Conservation (phyloP, 2,888 invertebrate species). For the Acanthoscelides obtectus region DNA sequence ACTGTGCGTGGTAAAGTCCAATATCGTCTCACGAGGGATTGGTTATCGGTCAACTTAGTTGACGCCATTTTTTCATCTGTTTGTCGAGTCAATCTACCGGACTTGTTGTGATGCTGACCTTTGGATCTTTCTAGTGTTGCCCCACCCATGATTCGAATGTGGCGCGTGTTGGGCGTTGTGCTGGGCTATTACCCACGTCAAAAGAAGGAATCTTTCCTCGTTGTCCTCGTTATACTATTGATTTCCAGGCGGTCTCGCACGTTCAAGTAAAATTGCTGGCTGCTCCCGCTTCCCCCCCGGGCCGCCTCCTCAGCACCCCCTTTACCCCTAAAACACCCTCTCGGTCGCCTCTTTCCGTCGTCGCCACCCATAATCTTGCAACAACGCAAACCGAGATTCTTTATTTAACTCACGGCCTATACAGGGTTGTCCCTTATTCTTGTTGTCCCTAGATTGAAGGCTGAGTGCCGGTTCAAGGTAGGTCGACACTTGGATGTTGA, state of each 20-base stretch:
- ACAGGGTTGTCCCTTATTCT: too few relatives aligned
- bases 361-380: conserved; percentile 24
- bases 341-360: not conserved
- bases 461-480: too few relatives aligned
- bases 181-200: conserved; percentile 21
- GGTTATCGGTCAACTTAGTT: too few relatives aligned
- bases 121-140: too few relatives aligned
- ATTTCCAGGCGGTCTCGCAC: conserved; percentile 33
- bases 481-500: too few relatives aligned
- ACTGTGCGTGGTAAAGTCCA: too few relatives aligned
- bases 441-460: too few relatives aligned
- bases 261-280: conserved; percentile 28
- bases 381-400: conserved; percentile 28
- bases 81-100: too few relatives aligned
- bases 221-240: conserved; percentile 33
- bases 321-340: too few relatives aligned
- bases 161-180: conserved; percentile 16
- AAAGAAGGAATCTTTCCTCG: conserved; percentile 28
- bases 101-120: too few relatives aligned
- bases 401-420: conserved; percentile 27
- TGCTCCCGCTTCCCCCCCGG: conserved; percentile 26
- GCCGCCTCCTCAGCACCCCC: conserved; percentile 11
- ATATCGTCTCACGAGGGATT: too few relatives aligned
- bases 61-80: too few relatives aligned
- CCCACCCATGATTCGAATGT: conserved; percentile 4